Conservation (phyloP, 2,888 invertebrate species). For the Osmoderma eremita region DNA sequence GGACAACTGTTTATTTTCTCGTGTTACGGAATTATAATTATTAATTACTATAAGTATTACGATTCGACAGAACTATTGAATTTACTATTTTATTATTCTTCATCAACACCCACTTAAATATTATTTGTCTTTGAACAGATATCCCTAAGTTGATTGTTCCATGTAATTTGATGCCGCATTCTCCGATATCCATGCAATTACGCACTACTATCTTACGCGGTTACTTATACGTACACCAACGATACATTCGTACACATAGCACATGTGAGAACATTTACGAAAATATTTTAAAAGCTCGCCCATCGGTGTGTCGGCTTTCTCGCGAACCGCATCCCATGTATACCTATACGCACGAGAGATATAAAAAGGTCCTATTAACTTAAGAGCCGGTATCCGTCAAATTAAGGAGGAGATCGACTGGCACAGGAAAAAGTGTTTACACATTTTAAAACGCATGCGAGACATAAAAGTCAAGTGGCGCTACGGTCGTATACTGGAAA, state of each 20-base stretch:
- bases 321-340: conserved; percentile 20
- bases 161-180: no score
- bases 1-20: no score
- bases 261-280: conserved; percentile 23
- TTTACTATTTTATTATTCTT: no score
- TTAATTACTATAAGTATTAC: no score
- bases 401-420: conserved; percentile 42
- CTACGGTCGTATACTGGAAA: conserved; percentile 40
- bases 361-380: conserved; percentile 47
- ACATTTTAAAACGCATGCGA: conserved; percentile 48
- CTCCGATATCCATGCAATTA: no score
- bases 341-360: conserved; percentile 19
- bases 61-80: no score
- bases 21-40: no score
- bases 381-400: conserved; percentile 52
- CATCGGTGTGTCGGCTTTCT: conserved; percentile 27
- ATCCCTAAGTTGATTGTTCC: no score
- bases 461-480: conserved; percentile 51
- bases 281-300: conserved; percentile 35
- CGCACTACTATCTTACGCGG: neutral
- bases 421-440: conserved; percentile 48
- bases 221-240: neutral
- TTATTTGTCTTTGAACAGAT: no score
- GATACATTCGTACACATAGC: neutral
- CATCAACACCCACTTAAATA: no score